Conservation (phyloP, 2,113 vertebrate genomes). For the Rhombomys opimus region DNA sequence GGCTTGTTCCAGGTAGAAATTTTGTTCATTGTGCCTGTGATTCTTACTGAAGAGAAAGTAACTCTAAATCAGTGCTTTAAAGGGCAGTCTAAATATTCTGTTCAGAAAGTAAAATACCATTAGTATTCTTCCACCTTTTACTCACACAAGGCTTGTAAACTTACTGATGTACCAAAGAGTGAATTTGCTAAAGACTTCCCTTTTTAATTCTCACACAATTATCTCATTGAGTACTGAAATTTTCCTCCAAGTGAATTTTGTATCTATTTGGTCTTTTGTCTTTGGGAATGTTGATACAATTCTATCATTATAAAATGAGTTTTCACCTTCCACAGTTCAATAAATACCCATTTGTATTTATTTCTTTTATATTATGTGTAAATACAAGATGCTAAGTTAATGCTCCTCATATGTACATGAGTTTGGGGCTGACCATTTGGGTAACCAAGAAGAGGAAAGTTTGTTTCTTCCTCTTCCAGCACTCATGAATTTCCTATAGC, state of each 20-base stretch:
- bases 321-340: background rate
- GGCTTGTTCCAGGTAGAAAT: constrained; percentile 33
- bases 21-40: constrained; percentile 32
- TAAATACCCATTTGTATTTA: background rate
- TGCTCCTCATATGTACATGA: background rate
- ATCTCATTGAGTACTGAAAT: background rate
- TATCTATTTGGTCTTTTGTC: background rate
- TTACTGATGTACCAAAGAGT: background rate
- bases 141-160: background rate
- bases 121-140: background rate
- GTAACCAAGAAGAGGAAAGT: background rate
- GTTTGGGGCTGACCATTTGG: background rate
- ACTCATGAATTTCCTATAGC: background rate
- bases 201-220: background rate
- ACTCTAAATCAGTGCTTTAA: background rate
- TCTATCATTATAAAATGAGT: background rate
- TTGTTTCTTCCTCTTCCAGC: background rate
- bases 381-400: too few species aligned
- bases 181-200: background rate
- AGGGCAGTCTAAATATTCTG: background rate
- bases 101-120: background rate
- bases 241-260: background rate
- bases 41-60: background rate
- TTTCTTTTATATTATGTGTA: background rate
- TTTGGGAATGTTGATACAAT: background rate